Evolutionary conservation across 2,113 vertebrate genomes (phyloP), one percentile per base, ranked within the genome.

Genomic region (Onychorhynchus coronatus): DNA sequence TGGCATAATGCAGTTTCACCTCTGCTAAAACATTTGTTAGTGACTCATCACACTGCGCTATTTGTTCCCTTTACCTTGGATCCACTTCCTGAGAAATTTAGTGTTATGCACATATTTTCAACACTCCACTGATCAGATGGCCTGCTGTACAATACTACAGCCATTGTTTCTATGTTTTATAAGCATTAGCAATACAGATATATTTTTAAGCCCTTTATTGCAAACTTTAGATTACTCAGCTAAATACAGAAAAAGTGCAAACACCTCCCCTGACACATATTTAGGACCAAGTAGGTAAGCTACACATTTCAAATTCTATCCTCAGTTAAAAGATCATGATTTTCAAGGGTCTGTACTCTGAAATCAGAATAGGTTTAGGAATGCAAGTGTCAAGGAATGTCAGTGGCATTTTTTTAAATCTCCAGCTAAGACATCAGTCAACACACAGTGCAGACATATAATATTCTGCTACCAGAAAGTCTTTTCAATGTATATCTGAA

Each of bases 1-100:
- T 95, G 81, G 94, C 94, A 96, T 79, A 97, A 95, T 85, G 93
- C 92, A 94, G 90, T 68, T 96, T 97, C 95, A 96, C 93, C 95
- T 91, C 90, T 75, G 81, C 94, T 94, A 59, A 97, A 95, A 96
- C 88, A 91, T 89, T 96, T 94, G 88, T 85, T 96, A 95, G 96
- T 95, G 95, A 97, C 91, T 96, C 96, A 96, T 93, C 88, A 81
- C 80, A 66, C 61, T 90, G 88, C 1, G 1, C 65, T 93, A n/a
- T 53, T 96, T 96, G 70, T 92, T 93, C 91, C 77, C 83, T 87
- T 89, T 97, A 89, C 83, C 70, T 85, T 90, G 73, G 81, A 91
- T 82, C 4, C 12, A 41, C 76, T 92, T 89, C 78, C 85, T 86
- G 81, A 94, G 86, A 94, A 91, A 94, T 65, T 74, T 47, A 56